phyloP scores from a whole-genome alignment of 2,888 invertebrate genomes.

The Tenthredo notha region DNA sequence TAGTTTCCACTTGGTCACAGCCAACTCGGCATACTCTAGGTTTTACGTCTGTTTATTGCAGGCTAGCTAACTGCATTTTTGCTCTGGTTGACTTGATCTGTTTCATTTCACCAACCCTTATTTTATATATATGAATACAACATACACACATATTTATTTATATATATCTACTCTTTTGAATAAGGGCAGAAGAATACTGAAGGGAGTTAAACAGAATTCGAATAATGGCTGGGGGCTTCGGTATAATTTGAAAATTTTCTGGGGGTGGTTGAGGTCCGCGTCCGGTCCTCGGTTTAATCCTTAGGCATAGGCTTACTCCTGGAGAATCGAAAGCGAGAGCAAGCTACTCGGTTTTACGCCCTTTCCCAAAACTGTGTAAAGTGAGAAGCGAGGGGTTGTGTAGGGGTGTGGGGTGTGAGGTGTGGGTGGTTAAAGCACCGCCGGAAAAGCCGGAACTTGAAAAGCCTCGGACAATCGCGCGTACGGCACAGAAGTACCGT shows the following conservation, averaged over 20 bases:
- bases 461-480: slow-evolving; percentile 19
- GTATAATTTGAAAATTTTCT: slow-evolving; percentile 40
- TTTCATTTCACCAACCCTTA: slow-evolving; percentile 59
- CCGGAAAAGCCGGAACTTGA: slow-evolving; percentile 2
- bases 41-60: too few relatives aligned
- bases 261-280: neutral
- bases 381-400: neutral
- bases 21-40: too few relatives aligned
- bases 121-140: slow-evolving; percentile 31
- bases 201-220: slow-evolving; percentile 1
- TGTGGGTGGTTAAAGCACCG: neutral
- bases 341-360: neutral
- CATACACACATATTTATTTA: neutral
- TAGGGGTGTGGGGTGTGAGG: neutral
- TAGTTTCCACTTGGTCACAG: too few relatives aligned
- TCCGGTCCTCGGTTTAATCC: neutral
- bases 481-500: neutral
- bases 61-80: too few relatives aligned
- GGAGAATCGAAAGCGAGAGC: neutral
- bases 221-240: slow-evolving; percentile 10
- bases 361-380: neutral
- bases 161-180: neutral
- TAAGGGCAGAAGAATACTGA: neutral
- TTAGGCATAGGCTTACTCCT: neutral
- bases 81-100: too few relatives aligned